phyloP scores from a whole-genome alignment of 2,888 invertebrate species.

The Pyrochroa serraticornis region DNA sequence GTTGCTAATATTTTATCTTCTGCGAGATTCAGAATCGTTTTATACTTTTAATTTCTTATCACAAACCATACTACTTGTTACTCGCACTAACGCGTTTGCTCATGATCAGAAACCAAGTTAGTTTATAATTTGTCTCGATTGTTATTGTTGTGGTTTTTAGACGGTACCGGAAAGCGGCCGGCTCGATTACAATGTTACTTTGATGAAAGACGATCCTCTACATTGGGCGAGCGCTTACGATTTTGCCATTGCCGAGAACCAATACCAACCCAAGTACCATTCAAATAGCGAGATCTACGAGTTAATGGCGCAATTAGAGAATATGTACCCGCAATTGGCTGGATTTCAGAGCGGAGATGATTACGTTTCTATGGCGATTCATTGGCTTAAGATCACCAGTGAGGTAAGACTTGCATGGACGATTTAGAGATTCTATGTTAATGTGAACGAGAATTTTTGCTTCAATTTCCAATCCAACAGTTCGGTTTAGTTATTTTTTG shows the following conservation, averaged over 20 bases:
- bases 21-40: no score
- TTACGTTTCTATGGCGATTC: constrained; percentile 68
- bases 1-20: no score
- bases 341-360: constrained; percentile 75
- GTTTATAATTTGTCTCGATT: not conserved
- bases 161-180: constrained; percentile 64
- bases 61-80: no score
- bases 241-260: constrained; percentile 71
- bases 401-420: constrained; percentile 67
- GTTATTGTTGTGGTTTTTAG: constrained; percentile 25
- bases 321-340: constrained; percentile 69
- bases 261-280: constrained; percentile 70
- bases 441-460: no score
- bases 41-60: no score
- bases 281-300: constrained; percentile 68
- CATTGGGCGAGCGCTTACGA: constrained; percentile 87
- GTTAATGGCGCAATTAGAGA: constrained; percentile 72
- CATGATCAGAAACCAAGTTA: not conserved
- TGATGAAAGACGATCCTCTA: constrained; percentile 79
- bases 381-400: constrained; percentile 74
- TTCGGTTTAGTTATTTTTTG: not conserved
- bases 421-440: no score
- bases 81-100: no score
- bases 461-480: no score
- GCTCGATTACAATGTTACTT: constrained; percentile 74